Base-by-base conservation (phyloP, 2,113 vertebrate genomes). In the Genyomyrus donnyi region DNA sequence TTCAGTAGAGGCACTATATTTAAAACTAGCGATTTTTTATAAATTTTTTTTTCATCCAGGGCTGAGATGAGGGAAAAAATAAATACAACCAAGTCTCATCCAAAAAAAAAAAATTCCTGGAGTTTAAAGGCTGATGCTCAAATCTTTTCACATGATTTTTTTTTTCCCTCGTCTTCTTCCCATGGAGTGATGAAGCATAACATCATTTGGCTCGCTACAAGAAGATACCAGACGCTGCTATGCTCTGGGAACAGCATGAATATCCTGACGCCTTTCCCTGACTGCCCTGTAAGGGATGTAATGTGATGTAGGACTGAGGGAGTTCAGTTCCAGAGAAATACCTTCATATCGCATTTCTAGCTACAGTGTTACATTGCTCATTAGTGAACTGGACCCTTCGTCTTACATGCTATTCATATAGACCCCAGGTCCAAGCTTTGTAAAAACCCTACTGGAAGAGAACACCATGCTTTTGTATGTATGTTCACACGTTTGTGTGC, bases 1-100 rank as follows among this genome's bases (percentile, higher is more conserved):
- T 91, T 93, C 92, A 91, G 91, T 90, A 21, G 89, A 91, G 90
- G 90, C 89, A 90, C 91, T 53, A 90, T 92, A 93, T 88, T 86
- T 90, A 89, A 92, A 50, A 88, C 89, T 88, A 84, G 90, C 56
- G 53, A 56, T 56, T 56, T 56, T 53, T 90, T 88, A 42, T 42
- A 42, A 3, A 42, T 92, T 88, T 77, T 90, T 90, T 91, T 89
- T 89, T 88, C 89, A 92, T 93, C 92, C 93, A 19, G 35, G 31
- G 10, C 31, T 39, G 70, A 19, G 70, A 66, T 66, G 70, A 77
- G 70, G 70, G 31, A 17, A 77, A 77, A 77, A 24, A 46, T 45
- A 48, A 48, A 84, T 11, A 27, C 62, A 27, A 45, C 17, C 35
- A 19, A 84, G 90, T 90, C 85, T 91, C 91, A 93, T 92, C 93